Evolutionary conservation across 2,888 invertebrate species (phyloP).

Genomic region (Pandemis cinnamomeana): DNA sequence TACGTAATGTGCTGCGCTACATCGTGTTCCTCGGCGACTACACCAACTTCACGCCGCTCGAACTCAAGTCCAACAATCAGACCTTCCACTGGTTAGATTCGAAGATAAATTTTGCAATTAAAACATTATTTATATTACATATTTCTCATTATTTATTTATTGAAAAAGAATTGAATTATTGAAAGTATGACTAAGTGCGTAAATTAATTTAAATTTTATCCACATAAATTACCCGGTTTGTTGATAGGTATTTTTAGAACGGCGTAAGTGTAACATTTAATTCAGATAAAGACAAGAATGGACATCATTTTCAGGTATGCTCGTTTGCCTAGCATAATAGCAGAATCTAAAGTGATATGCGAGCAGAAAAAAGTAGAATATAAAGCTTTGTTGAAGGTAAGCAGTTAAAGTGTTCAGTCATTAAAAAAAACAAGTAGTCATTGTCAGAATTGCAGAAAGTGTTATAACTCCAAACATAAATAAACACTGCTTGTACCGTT

Average conservation of each 20-base stretch:
- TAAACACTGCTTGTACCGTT: constrained; percentile 3
- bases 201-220: background rate
- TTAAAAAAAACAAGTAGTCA: background rate
- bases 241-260: too few relatives aligned
- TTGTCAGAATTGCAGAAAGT: background rate
- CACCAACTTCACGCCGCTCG: constrained; percentile 90
- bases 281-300: background rate
- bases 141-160: too few relatives aligned
- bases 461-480: background rate
- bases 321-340: constrained; percentile 91
- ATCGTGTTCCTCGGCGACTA: constrained; percentile 94
- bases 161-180: too few relatives aligned
- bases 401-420: constrained; percentile 2
- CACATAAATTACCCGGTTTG: background rate
- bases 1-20: constrained; percentile 87
- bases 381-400: constrained; percentile 89
- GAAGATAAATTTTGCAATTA: background rate
- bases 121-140: background rate
- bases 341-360: constrained; percentile 92
- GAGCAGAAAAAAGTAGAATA: constrained; percentile 94
- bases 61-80: constrained; percentile 94
- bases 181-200: too few relatives aligned
- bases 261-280: too few relatives aligned
- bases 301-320: constrained; percentile 84
- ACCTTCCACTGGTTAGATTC: constrained; percentile 90